Conservation (phyloP, 2,113 vertebrate species). For the Nipponia nippon region DNA sequence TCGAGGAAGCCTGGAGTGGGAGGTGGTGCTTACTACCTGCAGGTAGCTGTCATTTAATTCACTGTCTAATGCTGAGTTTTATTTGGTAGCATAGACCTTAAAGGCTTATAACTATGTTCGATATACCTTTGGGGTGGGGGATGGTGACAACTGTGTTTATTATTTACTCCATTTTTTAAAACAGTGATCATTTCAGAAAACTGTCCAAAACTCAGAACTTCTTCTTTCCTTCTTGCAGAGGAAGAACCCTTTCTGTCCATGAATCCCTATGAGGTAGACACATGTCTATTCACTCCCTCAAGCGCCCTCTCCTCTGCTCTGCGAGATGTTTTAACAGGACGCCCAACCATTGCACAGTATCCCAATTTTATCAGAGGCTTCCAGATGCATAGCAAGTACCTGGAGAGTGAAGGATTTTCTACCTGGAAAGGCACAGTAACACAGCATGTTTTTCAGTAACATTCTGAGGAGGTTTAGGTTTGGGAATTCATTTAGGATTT, state of each 20-base stretch:
- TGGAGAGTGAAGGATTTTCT: slow-evolving; percentile 64
- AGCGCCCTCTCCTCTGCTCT: slow-evolving; percentile 26
- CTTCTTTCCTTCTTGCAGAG: background rate
- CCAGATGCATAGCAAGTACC: slow-evolving; percentile 74
- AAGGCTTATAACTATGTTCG: background rate
- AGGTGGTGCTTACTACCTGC: background rate
- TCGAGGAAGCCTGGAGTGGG: background rate
- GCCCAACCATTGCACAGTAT: slow-evolving; percentile 58
- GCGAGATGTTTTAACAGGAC: slow-evolving; percentile 71
- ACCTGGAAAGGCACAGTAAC: slow-evolving; percentile 75
- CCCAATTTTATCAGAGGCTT: slow-evolving; percentile 78
- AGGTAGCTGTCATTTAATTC: background rate
- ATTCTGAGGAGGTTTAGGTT: background rate
- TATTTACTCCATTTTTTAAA: background rate
- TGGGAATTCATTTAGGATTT: background rate
- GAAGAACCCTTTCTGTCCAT: slow-evolving; percentile 46
- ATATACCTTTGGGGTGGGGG: background rate
- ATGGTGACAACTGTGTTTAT: background rate
- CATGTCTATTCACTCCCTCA: background rate
- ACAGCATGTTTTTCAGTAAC: background rate
- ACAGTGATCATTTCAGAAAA: background rate
- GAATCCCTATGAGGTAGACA: slow-evolving; percentile 48
- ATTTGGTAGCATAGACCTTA: background rate
- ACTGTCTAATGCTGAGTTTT: background rate
- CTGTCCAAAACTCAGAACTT: background rate